These are phyloP conservation scores for Sitodiplosis mosellana DNA, from an alignment of 1,140 invertebrate genomes.

Conservation along the genomic window DNA sequence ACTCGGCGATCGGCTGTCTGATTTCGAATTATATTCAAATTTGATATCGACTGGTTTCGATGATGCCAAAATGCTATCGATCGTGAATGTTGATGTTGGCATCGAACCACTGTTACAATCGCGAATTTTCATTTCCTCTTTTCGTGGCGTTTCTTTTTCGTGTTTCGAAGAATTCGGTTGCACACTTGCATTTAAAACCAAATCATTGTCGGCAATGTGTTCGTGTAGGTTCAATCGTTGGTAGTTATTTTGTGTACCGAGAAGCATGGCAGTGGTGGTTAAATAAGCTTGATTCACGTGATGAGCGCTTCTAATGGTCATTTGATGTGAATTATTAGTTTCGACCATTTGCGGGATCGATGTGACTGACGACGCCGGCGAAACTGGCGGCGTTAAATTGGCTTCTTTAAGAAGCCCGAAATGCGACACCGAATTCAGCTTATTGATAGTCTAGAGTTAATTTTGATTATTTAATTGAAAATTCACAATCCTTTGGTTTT, in stretches of 20 bases:
- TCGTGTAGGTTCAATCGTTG: constrained; percentile 12
- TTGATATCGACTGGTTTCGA: constrained; percentile 19
- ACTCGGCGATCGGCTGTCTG: constrained; percentile 19
- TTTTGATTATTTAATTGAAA: too few relatives aligned
- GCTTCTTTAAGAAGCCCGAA: neutral
- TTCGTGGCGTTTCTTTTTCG: neutral
- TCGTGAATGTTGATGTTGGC: constrained; percentile 52
- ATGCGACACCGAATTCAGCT: constrained; percentile 2
- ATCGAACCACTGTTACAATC: constrained; percentile 28
- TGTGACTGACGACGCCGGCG: constrained; percentile 9
- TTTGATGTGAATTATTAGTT: constrained; percentile 11
- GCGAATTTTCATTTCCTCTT: too few relatives aligned
- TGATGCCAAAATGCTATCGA: constrained; percentile 56
- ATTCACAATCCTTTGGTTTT: too few relatives aligned
- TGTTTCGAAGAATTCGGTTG: too few relatives aligned
- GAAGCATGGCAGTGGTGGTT: constrained; percentile 18
- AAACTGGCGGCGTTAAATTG: constrained; percentile 2
- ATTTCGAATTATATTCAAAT: constrained; percentile 12
- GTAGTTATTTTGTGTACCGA: constrained; percentile 22
- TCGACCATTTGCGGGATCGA: constrained; percentile 4
- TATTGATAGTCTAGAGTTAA: neutral
- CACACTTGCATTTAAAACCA: too few relatives aligned
- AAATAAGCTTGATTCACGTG: neutral
- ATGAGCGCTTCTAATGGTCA: constrained; percentile 1
- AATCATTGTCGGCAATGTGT: neutral